These are phyloP conservation scores for Enteromius argenteus DNA, from an alignment of 2,797 vertebrate genomes.

Conservation along the genomic window DNA sequence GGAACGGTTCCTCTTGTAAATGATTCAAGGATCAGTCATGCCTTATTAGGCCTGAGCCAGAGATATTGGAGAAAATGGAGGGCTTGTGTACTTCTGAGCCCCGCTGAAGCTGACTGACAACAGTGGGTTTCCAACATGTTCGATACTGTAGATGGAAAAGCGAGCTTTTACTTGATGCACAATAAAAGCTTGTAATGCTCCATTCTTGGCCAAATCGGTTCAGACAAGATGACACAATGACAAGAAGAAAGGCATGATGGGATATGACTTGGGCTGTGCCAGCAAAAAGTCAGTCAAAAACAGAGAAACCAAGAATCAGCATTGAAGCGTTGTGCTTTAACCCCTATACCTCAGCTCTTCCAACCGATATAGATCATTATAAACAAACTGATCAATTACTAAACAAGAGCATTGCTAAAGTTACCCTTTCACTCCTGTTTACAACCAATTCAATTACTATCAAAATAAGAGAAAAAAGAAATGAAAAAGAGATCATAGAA, in stretches of 20 bases:
- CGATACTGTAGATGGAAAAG: conserved; percentile 24
- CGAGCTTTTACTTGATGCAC: conserved; percentile 40
- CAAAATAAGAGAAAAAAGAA: background rate
- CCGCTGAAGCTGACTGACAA: conserved; percentile 29
- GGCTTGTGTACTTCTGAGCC: conserved; percentile 36
- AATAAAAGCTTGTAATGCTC: conserved; percentile 50
- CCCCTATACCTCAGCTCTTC: background rate
- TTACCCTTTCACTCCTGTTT: background rate
- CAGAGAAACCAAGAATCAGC: conserved; percentile 24
- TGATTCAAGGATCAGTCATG: conserved; percentile 57
- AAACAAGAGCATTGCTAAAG: background rate
- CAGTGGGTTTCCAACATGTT: conserved; percentile 17
- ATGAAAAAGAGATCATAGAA: background rate
- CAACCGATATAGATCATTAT: conserved; percentile 9
- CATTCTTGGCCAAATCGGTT: conserved; percentile 51
- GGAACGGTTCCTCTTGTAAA: conserved; percentile 49
- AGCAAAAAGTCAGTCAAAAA: conserved; percentile 36
- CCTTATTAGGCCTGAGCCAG: conserved; percentile 49
- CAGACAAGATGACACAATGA: conserved; percentile 52
- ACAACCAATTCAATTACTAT: background rate
- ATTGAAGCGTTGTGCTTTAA: background rate
- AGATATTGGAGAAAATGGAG: conserved; percentile 47
- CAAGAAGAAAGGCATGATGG: conserved; percentile 37
- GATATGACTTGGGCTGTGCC: conserved; percentile 40
- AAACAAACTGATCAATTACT: background rate